These are phyloP conservation scores for Aphelinus atriplicis DNA, from an alignment of 1,140 invertebrate genomes.

Conservation along the genomic window DNA sequence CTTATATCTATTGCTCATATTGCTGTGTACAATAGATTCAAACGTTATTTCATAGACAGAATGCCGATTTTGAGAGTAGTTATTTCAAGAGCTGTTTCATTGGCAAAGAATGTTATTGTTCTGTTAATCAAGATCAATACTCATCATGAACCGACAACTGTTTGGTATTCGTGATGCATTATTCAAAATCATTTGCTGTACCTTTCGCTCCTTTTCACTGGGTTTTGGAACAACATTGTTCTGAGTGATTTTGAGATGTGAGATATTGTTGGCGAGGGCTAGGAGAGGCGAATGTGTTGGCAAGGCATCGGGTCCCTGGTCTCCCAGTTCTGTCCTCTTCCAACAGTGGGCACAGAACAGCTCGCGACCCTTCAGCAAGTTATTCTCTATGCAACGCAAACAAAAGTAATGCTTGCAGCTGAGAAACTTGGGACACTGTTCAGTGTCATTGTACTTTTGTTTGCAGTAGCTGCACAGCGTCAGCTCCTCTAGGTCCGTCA, in stretches of 20 bases:
- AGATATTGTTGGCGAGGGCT: constrained; percentile 71
- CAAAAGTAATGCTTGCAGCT: constrained; percentile 82
- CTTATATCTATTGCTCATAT: no score
- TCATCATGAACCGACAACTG: no score
- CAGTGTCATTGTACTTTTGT: constrained; percentile 75
- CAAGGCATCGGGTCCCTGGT: constrained; percentile 71
- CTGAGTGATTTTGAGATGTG: constrained; percentile 67
- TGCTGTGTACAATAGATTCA: no score
- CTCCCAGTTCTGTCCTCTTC: constrained; percentile 73
- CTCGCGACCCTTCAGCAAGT: constrained; percentile 71
- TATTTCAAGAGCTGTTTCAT: no score
- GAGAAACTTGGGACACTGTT: constrained; percentile 77
- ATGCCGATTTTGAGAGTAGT: no score
- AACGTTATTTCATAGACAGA: no score
- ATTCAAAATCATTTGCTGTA: constrained; percentile 41
- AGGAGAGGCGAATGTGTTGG: constrained; percentile 74
- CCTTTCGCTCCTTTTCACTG: constrained; percentile 67
- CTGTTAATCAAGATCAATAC: no score
- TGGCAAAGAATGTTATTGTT: no score
- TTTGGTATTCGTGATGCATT: no score
- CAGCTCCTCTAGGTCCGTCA: constrained; percentile 75
- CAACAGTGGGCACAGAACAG: constrained; percentile 76
- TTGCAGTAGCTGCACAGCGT: constrained; percentile 76
- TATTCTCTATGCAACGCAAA: constrained; percentile 75
- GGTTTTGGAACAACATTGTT: constrained; percentile 59